phyloP scores from a whole-genome alignment of 2,113 vertebrate genomes.

The Rhea pennata region DNA sequence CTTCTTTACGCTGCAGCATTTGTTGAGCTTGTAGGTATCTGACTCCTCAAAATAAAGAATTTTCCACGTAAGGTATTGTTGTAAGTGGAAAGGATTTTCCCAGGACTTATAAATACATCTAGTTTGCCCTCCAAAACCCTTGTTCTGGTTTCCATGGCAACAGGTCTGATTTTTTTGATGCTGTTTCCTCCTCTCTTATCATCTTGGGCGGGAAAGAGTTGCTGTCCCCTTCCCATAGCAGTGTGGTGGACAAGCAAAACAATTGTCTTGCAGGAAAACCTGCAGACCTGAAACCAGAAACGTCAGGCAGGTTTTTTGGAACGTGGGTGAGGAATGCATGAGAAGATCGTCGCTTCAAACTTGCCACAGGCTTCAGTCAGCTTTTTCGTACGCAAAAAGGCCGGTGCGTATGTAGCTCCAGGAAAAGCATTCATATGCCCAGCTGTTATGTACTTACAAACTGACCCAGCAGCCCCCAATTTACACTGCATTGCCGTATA shows the following conservation, averaged over 20 bases:
- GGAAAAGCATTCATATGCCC: not conserved
- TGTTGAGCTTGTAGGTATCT: not conserved
- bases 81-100: not conserved
- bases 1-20: not conserved
- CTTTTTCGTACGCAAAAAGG: not conserved
- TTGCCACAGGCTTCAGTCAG: not conserved
- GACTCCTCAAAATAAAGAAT: not conserved
- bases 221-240: slow-evolving; percentile 1
- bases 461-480: not conserved
- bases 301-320: not conserved
- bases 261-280: not conserved
- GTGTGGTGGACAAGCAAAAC: not conserved
- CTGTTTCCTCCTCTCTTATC: slow-evolving; percentile 22
- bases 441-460: not conserved
- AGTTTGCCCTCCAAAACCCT: slow-evolving; percentile 14
- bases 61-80: not conserved
- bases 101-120: not conserved
- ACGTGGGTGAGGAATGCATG: not conserved
- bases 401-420: not conserved
- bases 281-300: not conserved
- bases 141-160: slow-evolving; percentile 62
- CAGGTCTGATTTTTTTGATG: slow-evolving; percentile 16
- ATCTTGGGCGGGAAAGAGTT: slow-evolving; percentile 2
- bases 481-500: not conserved
- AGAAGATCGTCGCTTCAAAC: not conserved